Evolutionary conservation across 2,113 vertebrate genomes (phyloP), one percentile per base, ranked within the genome.

Genomic region (Pogonocichla stellata): DNA sequence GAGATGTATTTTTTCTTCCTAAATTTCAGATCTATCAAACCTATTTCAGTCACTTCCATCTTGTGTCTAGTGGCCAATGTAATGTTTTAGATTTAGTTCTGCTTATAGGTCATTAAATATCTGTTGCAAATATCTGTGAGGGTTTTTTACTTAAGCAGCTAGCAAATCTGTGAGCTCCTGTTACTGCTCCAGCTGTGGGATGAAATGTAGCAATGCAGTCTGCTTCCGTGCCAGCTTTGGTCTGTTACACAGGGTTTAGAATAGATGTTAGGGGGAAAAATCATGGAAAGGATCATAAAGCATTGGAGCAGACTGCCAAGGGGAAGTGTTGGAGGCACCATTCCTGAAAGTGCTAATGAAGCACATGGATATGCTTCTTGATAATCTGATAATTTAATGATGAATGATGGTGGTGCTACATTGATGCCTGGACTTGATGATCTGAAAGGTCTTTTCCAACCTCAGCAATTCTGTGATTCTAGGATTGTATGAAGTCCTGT

Each of bases 221-320:
- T 5, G 3, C 19, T 70, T 58, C 25, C 20, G 0, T 50, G 8
- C 45, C 34, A 0, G 0, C 36, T 88, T 29, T 54, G 8, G 18
- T 47, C 54, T 88, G 2, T 75, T 92, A 19, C 36, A 34, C 26
- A 40, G 48, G 40, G 25, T 26, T 64, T 58, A 38, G 3, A 26
- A 31, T 19, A 22, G 40, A 26, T 54, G 36, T 28, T 42, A 17
- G 17, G 45, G 38, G 26, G 2, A 0, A 4, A 65, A 42, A 23
- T 36, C 2, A 28, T 36, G 20, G 20, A 8, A 67, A 47, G 4
- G 9, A 8, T 31, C 48, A 5, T 26, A 48, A 82, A 36, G 14
- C n/a, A 19, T 23, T 40, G 47, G 47, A 61, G 31, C 34, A 33
- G 20, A 23, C 12, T 34, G 29, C 3, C 14, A 25, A 31, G 47